Evolutionary conservation across 2,113 vertebrate species (phyloP), one percentile per base, ranked within the genome.

Genomic region (Anas platyrhynchos): DNA sequence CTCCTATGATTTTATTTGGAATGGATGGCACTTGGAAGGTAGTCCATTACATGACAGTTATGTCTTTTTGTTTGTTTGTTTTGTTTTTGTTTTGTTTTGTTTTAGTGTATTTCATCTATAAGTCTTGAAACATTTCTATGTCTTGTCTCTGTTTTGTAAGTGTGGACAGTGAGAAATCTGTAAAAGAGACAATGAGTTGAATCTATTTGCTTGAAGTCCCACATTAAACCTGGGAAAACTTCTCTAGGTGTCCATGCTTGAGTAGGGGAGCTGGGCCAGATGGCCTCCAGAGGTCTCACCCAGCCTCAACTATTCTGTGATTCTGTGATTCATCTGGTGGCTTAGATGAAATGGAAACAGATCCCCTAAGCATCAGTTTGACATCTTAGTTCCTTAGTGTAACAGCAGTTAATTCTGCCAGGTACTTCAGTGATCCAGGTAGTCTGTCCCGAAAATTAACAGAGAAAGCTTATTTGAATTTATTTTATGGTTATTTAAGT

Each of bases 1-100:
- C 58, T 91, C 86, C 66, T 71, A 69, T 92, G 83, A 86, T 95
- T 82, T 94, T 83, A 82, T 97, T 86, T 95, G 86, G 86, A 87
- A 94, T 89, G 93, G 88, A 93, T 69, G 91, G 86, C 31, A 69
- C 62, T 34, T 84, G 86, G 66, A 90, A 93, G 69, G 69, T 63
- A 87, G 73, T 93, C 77, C 62, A 50, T 89, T 95, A 72, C 38
- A 93, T 5, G 25, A 71, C 50, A 86, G 69, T 85, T 93, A 61
- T 38, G 48, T 16, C 73, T 80, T 69, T 22, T 48, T 48, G n/a
- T 74, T 93, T 44, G 12, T 44, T 91, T 91, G 41, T 41, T 41
- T 41, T 41, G 41, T 41, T 41, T 41, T 41, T 41, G 41, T 41
- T 41, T 41, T 41, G 41, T 41, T 41, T 41, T 41, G 41, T 93